These are phyloP conservation scores for Brachylomia viminalis DNA, from an alignment of 2,888 invertebrate genomes.

Conservation along the genomic window DNA sequence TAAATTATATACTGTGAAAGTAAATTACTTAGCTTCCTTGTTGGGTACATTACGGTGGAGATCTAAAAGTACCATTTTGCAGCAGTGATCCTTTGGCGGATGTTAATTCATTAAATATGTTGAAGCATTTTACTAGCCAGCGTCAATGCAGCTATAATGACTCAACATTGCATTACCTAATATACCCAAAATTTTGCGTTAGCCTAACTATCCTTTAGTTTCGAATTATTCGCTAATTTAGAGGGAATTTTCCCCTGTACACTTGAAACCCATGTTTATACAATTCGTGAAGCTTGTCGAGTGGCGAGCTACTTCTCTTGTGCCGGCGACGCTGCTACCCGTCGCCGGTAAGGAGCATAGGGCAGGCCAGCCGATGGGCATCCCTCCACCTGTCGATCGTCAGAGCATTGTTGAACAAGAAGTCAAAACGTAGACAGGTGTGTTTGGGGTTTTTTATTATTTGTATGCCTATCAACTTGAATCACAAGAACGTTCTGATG, in stretches of 20 bases:
- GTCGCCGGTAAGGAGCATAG: constrained; percentile 53
- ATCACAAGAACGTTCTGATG: background rate
- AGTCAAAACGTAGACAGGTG: constrained; percentile 45
- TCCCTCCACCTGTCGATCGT: constrained; percentile 50
- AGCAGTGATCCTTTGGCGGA: background rate
- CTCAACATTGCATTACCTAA: background rate
- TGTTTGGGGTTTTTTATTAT: background rate
- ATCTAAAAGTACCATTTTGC: constrained; percentile 9
- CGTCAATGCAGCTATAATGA: constrained; percentile 6
- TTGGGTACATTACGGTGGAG: background rate
- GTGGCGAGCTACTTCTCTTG: constrained; percentile 50
- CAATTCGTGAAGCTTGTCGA: constrained; percentile 33
- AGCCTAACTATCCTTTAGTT: constrained; percentile 14
- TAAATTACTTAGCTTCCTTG: background rate
- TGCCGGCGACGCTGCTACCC: constrained; percentile 56
- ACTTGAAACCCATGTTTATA: constrained; percentile 31
- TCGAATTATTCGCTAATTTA: background rate
- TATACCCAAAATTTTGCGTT: background rate
- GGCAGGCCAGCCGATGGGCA: constrained; percentile 54
- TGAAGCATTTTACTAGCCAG: constrained; percentile 7
- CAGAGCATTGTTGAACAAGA: constrained; percentile 49
- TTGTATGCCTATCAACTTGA: background rate
- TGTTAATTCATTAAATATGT: constrained; percentile 5
- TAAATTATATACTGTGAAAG: background rate
- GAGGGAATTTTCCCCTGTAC: constrained; percentile 10